Evolutionary conservation across 2,113 vertebrate genomes (phyloP), one percentile per base, ranked within the genome.

Genomic region (Neopipo cinnamomea): DNA sequence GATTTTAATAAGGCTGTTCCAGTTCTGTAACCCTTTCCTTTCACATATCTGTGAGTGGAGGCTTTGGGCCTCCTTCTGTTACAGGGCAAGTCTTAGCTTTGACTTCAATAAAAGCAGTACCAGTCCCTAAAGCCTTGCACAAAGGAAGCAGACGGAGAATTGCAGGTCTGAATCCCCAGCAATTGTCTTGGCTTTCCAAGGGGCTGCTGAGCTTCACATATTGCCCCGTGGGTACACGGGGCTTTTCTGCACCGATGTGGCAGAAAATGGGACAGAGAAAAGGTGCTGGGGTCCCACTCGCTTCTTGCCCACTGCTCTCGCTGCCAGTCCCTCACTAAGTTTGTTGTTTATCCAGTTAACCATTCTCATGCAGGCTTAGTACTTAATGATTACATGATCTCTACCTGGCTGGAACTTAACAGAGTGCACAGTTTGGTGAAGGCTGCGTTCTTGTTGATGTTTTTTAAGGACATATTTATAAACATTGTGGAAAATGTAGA

Each of bases 1-100:
- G 89, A 96, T 93, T 47, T 78, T 88, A 91, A 93, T 84, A 91
- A 93, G 84, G 66, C 80, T 79, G 41, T 76, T 92, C 22, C 41
- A 49, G 62, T 86, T 88, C 78, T 92, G 66, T 91, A 94, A 93
- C 92, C 63, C 75, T 79, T 75, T 95, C 84, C 82, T 83, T 89
- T 80, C 59, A 61, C 44, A 23, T 52, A 25, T 72, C 56, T 75
- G 65, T 41, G 55, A 73, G 53, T 77, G 53, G 0, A 70, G 73
- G 73, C 53, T 73, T 81, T 81, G 88, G 56, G 78, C 61, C 50
- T 77, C 65, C 70, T 92, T 56, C 82, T 85, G 15, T 50, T 92
- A 30, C 66, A 41, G 67, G 16, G 7, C 0, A 1, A 70, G 42
- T 47, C 68, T 93, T 55, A 13, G 41, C 75, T 88, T 68, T 65